A percentile compares a stretch with the other conserved stretches of the same genome.
Conservation (phyloP, 1,140 invertebrate species). For the Platorchestia sp. region DNA sequence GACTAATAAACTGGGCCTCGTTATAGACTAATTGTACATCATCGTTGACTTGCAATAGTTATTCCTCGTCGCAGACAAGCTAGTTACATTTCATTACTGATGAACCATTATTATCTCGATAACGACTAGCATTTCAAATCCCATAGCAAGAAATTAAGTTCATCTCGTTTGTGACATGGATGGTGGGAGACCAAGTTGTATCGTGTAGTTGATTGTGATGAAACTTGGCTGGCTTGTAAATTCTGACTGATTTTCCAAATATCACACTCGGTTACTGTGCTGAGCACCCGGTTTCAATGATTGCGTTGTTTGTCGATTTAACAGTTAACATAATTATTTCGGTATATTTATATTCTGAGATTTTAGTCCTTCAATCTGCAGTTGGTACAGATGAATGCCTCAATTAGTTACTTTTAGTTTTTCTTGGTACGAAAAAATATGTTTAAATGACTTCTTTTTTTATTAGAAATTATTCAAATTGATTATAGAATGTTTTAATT, state of each 20-base stretch:
- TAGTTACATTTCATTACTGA: not conserved
- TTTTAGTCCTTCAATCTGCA: not conserved
- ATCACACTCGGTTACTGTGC: not conserved
- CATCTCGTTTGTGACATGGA: too few species aligned
- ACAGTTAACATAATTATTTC: not conserved
- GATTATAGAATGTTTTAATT: too few species aligned
- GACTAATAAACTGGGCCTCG: not conserved
- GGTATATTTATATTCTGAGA: not conserved
- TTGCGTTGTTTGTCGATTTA: not conserved
- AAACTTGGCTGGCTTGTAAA: not conserved
- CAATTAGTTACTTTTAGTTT: too few species aligned
- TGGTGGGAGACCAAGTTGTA: not conserved
- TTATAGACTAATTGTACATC: not conserved
- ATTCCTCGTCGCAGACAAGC: not conserved
- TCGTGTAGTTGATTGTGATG: not conserved
- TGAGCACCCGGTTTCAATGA: not conserved
- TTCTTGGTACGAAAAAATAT: not conserved
- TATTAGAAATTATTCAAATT: too few species aligned
- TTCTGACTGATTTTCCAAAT: not conserved
- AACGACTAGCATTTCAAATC: too few species aligned
- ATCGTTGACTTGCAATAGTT: not conserved
- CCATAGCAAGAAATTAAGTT: too few species aligned
- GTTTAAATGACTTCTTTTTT: not conserved
- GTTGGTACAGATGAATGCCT: not conserved
- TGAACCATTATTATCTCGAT: not conserved